phyloP scores from a whole-genome alignment of 2,113 vertebrate genomes.

The Gopherus flavomarginatus region DNA sequence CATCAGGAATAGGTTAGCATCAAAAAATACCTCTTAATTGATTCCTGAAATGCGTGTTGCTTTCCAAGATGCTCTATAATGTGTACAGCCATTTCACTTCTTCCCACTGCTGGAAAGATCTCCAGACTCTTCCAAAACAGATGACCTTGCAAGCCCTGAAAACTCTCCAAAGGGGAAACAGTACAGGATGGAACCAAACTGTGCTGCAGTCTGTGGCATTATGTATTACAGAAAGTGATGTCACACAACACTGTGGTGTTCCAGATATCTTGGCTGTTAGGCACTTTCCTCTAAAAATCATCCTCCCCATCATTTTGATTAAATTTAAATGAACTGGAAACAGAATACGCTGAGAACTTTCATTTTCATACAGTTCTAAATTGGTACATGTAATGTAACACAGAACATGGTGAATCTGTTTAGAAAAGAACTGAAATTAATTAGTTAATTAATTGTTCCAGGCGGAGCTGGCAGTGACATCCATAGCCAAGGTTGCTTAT shows the following conservation, averaged over 20 bases:
- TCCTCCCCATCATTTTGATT: not conserved
- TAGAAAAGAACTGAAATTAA: not conserved
- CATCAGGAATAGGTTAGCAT: not conserved
- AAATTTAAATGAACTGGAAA: conserved; percentile 42
- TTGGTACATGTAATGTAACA: not conserved
- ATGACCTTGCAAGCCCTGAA: conserved; percentile 61
- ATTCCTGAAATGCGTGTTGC: not conserved
- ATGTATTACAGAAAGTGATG: not conserved
- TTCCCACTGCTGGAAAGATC: conserved; percentile 36
- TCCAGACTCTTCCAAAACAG: conserved; percentile 59
- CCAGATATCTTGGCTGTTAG: conserved; percentile 63
- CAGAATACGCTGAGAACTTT: not conserved
- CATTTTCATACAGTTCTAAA: conserved; percentile 5
- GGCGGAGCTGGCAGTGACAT: conserved; percentile 1
- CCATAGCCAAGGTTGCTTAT: not conserved
- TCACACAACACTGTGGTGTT: conserved; percentile 36
- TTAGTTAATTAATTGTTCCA: not conserved
- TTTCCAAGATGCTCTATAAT: conserved; percentile 32
- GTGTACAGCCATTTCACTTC: not conserved
- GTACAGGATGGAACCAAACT: conserved; percentile 58
- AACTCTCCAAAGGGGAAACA: conserved; percentile 67
- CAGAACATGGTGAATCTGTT: conserved; percentile 38
- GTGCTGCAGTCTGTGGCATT: conserved; percentile 41
- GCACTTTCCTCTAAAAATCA: conserved; percentile 52
- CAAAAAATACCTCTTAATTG: not conserved